Evolutionary conservation across 1,140 invertebrate genomes (phyloP).

Genomic region (Cyphomyrmex costatus): DNA sequence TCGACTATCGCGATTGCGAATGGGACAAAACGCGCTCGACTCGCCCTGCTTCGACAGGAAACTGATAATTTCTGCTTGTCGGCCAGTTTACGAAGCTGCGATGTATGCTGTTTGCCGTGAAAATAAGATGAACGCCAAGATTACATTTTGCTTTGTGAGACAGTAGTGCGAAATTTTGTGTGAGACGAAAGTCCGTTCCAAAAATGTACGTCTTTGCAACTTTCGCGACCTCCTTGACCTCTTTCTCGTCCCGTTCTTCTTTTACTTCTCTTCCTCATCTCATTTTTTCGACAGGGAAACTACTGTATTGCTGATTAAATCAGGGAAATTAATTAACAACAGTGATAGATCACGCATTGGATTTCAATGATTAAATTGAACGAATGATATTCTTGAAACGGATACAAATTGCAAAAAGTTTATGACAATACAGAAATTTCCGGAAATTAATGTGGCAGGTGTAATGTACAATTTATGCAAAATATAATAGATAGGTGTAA

Average conservation of each 20-base stretch:
- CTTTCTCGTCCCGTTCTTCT: too few relatives aligned
- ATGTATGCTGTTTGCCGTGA: not conserved
- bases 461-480: not conserved
- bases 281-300: not conserved
- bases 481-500: not conserved
- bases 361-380: too few relatives aligned
- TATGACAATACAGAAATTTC: not conserved
- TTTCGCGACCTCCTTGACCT: too few relatives aligned
- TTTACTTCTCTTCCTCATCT: too few relatives aligned
- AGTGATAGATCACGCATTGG: too few relatives aligned
- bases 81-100: not conserved
- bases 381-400: too few relatives aligned
- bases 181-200: not conserved
- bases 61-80: conserved; percentile 44
- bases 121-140: not conserved
- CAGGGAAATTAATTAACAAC: too few relatives aligned
- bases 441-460: not conserved
- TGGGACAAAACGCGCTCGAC: not conserved
- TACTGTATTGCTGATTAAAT: too few relatives aligned
- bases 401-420: not conserved
- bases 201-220: not conserved
- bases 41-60: conserved; percentile 27
- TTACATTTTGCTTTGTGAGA: conserved; percentile 1
- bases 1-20: conserved; percentile 41
- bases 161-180: not conserved